Percentiles rank a stretch among this genome's conserved stretches.
Evolutionary conservation across 1,140 invertebrate species (phyloP).

Genomic region (Bombus superbus): DNA sequence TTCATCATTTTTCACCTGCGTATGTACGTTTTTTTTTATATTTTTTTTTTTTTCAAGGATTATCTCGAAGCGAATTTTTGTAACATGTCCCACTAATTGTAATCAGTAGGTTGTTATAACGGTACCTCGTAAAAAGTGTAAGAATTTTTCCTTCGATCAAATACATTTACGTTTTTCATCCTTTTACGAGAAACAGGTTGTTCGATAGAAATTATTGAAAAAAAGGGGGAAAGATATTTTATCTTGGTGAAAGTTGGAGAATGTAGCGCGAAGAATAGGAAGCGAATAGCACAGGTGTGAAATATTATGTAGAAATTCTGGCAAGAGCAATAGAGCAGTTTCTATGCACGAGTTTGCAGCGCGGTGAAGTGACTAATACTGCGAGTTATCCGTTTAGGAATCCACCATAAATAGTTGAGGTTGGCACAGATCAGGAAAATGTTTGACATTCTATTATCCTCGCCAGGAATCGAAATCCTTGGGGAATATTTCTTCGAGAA

Average conservation of each 20-base stretch:
- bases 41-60: too few species aligned
- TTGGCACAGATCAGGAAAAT: conserved; percentile 32
- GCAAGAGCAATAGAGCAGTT: conserved; percentile 21
- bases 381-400: conserved; percentile 39
- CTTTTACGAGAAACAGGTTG: too few species aligned
- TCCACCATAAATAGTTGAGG: conserved; percentile 46
- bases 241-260: background rate
- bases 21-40: too few species aligned
- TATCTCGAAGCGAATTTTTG: too few species aligned
- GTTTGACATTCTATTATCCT: conserved; percentile 42
- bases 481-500: background rate
- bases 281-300: conserved; percentile 32
- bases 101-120: too few species aligned
- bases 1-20: too few species aligned
- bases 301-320: conserved; percentile 8
- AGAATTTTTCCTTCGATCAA: too few species aligned
- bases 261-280: background rate
- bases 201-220: background rate
- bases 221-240: background rate
- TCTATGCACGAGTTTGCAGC: conserved; percentile 38
- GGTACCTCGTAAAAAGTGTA: too few species aligned
- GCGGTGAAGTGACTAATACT: conserved; percentile 49
- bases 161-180: too few species aligned
- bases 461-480: conserved; percentile 28
- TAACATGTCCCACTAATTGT: too few species aligned